Base-by-base conservation (phyloP, 2,797 vertebrate genomes). In the Anguilla anguilla region DNA sequence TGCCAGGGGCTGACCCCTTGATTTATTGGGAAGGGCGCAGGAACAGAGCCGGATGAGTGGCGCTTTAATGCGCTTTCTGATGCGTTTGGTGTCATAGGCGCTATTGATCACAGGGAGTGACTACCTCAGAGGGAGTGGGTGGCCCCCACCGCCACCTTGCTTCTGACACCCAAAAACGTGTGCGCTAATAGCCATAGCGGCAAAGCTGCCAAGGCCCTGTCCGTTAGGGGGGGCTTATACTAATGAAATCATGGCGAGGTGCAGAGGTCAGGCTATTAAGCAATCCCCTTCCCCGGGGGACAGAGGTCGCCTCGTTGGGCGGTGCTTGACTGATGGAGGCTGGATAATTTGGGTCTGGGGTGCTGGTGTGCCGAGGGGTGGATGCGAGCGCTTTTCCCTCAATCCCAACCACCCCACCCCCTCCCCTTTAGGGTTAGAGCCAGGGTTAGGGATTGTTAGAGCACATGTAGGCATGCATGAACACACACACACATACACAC, bases 61-160 rank as follows among this genome's bases (percentile, higher is more conserved):
- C 96, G 94, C 95, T 96, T 97, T 96, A 97, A 96, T 96, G 96
- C 96, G 95, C 94, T 96, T 96, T 96, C 10, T 94, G 94, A 95
- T 93, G 95, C 96, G 95, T 96, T 96, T 96, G 95, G 95, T 59
- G 13, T 96, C 95, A 95, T 95, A 95, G 95, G 95, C 94, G 92
- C 95, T 96, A 96, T 96, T 96, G 96, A 96, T 97, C 95, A 96
- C 92, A 86, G 91, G 89, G 93, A 92, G 90, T 89, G 53, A 86
- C 74, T 81, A 83, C 86, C 90, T 87, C 53, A 13, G 74, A 35
- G 84, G 74, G 84, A 69, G 46, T 22, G 64, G 79, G 69, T n/a
- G 25, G 7, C 25, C 67, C 67, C 67, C n/a, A 6, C 67, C 28
- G 28, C 67, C 67, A 1, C n/a, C 67, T 28, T 28, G 5, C 25